Percentiles rank a stretch among this genome's conserved stretches.
Evolutionary conservation across 2,113 vertebrate species (phyloP).

Genomic region (Polypterus bichir): DNA sequence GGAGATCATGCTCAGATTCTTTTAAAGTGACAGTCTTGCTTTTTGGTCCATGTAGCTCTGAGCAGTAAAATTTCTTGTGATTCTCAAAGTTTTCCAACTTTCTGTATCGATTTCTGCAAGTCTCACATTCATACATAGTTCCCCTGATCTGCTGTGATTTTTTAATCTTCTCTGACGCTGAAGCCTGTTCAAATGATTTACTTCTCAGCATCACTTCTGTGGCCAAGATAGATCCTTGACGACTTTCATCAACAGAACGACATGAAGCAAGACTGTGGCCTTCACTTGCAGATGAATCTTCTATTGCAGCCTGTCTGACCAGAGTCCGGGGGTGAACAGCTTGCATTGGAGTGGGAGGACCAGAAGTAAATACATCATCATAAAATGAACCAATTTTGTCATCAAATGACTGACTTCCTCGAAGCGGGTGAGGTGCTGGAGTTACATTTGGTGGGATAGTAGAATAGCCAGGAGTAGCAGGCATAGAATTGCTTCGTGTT

Average conservation of each 20-base stretch:
- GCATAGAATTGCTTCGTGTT: constrained; percentile 96
- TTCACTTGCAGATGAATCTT: constrained; percentile 72
- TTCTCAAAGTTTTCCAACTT: constrained; percentile 97
- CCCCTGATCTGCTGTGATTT: constrained; percentile 79
- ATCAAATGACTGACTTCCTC: constrained; percentile 91
- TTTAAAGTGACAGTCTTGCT: constrained; percentile 59
- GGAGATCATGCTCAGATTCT: constrained; percentile 66
- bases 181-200: constrained; percentile 59
- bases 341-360: constrained; percentile 66
- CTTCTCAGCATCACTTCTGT: constrained; percentile 60
- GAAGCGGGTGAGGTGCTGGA: constrained; percentile 66
- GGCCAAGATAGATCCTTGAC: constrained; percentile 45
- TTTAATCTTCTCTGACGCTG: constrained; percentile 62
- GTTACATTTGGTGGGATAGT: constrained; percentile 67
- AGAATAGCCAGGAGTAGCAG: constrained; percentile 77
- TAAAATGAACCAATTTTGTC: constrained; percentile 79
- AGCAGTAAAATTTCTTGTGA: constrained; percentile 97
- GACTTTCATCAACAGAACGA: constrained; percentile 70
- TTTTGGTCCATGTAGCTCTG: constrained; percentile 92
- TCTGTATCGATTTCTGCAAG: constrained; percentile 85
- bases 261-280: constrained; percentile 52
- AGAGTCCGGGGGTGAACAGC: constrained; percentile 73
- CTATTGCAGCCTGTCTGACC: constrained; percentile 82
- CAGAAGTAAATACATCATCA: constrained; percentile 84
- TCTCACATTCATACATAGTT: constrained; percentile 96